Evolutionary conservation across 2,113 vertebrate species (phyloP).

Genomic region (Marmota flaviventris): DNA sequence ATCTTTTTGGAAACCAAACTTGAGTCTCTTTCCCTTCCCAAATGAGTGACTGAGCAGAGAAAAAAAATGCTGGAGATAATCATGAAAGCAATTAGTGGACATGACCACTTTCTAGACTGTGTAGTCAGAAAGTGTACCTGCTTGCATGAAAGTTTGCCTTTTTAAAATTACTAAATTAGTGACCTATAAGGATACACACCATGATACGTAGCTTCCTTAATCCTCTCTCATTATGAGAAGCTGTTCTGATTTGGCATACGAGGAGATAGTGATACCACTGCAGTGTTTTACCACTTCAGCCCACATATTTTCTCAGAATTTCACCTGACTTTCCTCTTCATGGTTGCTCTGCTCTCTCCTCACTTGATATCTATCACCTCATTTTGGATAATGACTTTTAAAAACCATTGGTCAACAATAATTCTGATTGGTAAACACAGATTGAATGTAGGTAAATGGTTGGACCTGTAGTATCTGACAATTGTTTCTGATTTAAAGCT

Average conservation of each 20-base stretch:
- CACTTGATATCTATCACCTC: neutral
- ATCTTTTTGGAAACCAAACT: constrained; percentile 3
- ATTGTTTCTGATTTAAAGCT: neutral
- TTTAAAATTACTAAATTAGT: neutral
- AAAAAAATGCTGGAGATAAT: neutral
- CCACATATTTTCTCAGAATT: neutral
- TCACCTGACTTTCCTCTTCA: neutral
- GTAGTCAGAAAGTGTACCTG: neutral
- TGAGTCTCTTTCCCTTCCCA: neutral
- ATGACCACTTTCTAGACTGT: neutral
- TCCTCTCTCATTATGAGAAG: neutral
- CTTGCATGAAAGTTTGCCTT: neutral
- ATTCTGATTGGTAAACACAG: neutral
- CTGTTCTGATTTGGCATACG: neutral
- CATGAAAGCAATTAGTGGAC: neutral
- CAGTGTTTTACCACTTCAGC: neutral
- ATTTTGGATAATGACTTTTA: neutral
- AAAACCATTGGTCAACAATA: neutral
- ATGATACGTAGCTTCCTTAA: neutral
- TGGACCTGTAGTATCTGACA: neutral
- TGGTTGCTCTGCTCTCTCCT: neutral
- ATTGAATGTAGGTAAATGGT: neutral
- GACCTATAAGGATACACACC: neutral
- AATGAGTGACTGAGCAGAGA: neutral
- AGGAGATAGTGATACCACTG: neutral